Evolutionary conservation across 2,888 invertebrate genomes (phyloP).

Genomic region (Sesamia inferens): DNA sequence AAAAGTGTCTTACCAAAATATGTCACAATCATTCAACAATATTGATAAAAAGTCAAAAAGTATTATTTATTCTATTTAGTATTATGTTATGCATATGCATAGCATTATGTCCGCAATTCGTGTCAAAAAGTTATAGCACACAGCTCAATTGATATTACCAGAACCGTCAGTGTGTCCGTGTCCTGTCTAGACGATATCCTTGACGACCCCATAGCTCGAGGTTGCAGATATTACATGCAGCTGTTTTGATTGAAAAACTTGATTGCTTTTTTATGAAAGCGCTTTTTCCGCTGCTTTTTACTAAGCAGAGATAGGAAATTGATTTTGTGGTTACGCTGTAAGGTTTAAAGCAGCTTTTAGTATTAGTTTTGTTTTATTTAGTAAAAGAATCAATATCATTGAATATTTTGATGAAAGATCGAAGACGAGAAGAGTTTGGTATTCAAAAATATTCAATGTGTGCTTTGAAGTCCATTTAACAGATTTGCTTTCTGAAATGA

Average conservation of each 20-base stretch:
- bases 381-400: neutral
- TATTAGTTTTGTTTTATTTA: slow-evolving; percentile 16
- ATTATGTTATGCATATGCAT: too few species aligned
- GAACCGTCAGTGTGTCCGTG: slow-evolving; percentile 26
- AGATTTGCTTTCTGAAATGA: slow-evolving; percentile 15
- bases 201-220: slow-evolving; percentile 37
- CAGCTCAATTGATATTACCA: slow-evolving; percentile 45
- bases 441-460: slow-evolving; percentile 52
- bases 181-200: slow-evolving; percentile 44
- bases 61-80: too few species aligned
- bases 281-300: slow-evolving; percentile 44
- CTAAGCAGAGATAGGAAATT: slow-evolving; percentile 39
- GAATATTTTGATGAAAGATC: slow-evolving; percentile 3
- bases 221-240: slow-evolving; percentile 60
- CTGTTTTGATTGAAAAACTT: slow-evolving; percentile 61
- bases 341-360: slow-evolving; percentile 15
- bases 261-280: slow-evolving; percentile 59
- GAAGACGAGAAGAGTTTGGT: slow-evolving; percentile 23
- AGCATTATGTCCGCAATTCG: slow-evolving; percentile 20
- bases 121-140: slow-evolving; percentile 25
- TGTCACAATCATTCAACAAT: too few species aligned
- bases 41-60: too few species aligned
- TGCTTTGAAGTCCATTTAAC: slow-evolving; percentile 32
- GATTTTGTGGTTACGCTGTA: slow-evolving; percentile 44
- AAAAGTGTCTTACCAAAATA: too few species aligned